Evolutionary conservation across 2,113 vertebrate species (phyloP).

Genomic region (Alouatta palliata): DNA sequence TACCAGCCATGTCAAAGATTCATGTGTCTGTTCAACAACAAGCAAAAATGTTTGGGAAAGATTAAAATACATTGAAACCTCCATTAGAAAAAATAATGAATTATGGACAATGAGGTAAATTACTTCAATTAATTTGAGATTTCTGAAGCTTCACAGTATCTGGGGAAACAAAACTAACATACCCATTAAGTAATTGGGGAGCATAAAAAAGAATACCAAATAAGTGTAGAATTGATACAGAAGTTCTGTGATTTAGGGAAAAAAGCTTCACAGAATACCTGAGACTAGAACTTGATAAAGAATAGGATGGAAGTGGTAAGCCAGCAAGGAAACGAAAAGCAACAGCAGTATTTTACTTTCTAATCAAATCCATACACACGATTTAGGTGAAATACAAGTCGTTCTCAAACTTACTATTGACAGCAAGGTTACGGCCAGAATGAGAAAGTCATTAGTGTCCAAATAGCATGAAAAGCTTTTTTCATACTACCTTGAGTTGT

Average conservation of each 20-base stretch:
- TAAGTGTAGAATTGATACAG: not conserved
- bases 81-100: not conserved
- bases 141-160: not conserved
- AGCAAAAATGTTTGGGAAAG: not conserved
- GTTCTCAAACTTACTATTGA: not conserved
- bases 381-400: not conserved
- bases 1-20: not conserved
- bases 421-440: not conserved
- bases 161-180: not conserved
- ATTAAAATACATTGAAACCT: constrained; percentile 4
- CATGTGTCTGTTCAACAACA: not conserved
- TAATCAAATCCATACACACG: not conserved
- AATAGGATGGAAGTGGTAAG: not conserved
- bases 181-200: not conserved
- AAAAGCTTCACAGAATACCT: not conserved
- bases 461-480: not conserved
- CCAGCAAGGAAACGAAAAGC: not conserved
- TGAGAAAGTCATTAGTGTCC: not conserved
- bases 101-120: not conserved
- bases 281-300: not conserved
- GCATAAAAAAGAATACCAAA: not conserved
- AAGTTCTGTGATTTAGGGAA: not conserved
- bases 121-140: not conserved
- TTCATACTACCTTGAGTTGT: not conserved
- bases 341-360: not conserved